Percentiles rank a stretch among this genome's conserved stretches.
These are phyloP conservation scores for Paelopatides confundens DNA, from an alignment of 53 echinoderm and acorn worm genomes.

Conservation along the genomic window DNA sequence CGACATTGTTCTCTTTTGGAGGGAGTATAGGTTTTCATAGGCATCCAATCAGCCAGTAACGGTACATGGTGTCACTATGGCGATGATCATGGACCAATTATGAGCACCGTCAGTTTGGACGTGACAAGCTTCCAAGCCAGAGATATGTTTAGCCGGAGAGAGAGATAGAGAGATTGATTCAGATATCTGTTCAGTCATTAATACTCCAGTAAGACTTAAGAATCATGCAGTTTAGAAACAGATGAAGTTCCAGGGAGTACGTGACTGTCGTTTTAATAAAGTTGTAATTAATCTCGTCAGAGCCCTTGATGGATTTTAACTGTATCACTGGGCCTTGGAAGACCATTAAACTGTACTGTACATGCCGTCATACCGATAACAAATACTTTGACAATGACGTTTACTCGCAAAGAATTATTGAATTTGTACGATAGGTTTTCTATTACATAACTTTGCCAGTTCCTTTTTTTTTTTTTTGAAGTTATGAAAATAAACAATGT, in stretches of 20 bases:
- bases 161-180: neutral
- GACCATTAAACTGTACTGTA: no score
- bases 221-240: neutral
- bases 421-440: no score
- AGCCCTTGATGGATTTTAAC: no score
- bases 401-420: no score
- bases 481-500: neutral
- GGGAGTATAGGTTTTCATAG: neutral
- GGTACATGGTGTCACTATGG: neutral
- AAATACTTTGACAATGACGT: no score
- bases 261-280: neutral
- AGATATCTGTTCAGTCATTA: neutral
- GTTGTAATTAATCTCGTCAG: neutral
- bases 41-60: neutral
- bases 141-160: neutral
- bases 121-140: neutral
- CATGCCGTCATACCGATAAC: no score
- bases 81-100: conserved; percentile 34
- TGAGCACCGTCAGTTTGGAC: neutral
- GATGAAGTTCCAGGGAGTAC: neutral
- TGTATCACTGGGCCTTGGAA: no score
- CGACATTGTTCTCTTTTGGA: neutral
- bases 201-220: neutral
- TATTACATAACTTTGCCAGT: neutral
- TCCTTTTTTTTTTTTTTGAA: neutral